A percentile compares a stretch with the other conserved stretches of the same genome.
Evolutionary conservation across 2,888 invertebrate genomes (phyloP).

Genomic region (Folsomia candida): DNA sequence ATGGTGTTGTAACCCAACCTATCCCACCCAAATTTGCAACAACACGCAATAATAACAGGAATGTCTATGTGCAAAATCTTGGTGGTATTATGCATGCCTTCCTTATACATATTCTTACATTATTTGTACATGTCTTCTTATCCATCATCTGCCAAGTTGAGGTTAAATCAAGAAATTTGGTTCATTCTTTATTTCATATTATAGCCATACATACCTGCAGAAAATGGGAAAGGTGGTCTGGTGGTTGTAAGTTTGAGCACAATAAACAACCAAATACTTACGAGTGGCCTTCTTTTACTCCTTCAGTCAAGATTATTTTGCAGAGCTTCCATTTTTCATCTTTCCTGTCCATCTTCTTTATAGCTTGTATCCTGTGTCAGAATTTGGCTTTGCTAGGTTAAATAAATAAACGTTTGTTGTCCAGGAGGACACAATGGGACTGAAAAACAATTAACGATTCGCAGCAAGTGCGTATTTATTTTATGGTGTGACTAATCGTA

Average conservation of each 20-base stretch:
- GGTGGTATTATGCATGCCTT: too few relatives aligned
- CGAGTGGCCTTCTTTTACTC: not conserved
- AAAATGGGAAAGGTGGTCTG: too few relatives aligned
- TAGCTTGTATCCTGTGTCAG: not conserved
- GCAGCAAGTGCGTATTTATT: not conserved
- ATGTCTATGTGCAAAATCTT: not conserved
- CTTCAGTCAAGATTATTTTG: not conserved
- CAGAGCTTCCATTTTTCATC: not conserved
- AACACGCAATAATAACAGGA: too few relatives aligned
- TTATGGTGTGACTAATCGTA: not conserved
- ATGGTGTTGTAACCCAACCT: too few relatives aligned
- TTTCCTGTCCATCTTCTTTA: not conserved
- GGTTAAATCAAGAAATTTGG: not conserved
- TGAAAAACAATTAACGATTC: not conserved
- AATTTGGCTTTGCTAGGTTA: not conserved
- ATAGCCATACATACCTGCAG: not conserved
- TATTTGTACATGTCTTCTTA: not conserved
- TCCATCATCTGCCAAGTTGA: too few relatives aligned
- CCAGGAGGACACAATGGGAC: not conserved
- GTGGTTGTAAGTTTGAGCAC: too few relatives aligned
- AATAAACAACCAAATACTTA: not conserved
- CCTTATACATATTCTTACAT: not conserved
- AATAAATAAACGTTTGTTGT: not conserved
- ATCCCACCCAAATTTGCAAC: not conserved
- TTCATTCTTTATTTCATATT: not conserved